A percentile compares a stretch with the other conserved stretches of the same genome.
Conservation (phyloP, 2,113 vertebrate genomes). For the Alligator mississippiensis region DNA sequence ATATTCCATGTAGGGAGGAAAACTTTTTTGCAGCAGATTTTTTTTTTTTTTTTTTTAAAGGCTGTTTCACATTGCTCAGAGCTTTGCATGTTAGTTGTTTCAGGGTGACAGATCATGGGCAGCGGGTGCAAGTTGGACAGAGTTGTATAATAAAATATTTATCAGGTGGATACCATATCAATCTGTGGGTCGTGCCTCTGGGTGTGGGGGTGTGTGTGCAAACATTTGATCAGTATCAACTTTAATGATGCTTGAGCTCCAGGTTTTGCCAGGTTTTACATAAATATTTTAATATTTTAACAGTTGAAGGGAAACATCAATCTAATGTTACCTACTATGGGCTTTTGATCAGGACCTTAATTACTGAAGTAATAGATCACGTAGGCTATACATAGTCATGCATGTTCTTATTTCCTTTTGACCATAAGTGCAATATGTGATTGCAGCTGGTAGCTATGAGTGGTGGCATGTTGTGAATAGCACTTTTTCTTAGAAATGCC, state of each 20-base stretch:
- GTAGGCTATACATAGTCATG: neutral
- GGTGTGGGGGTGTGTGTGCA: too few relatives aligned
- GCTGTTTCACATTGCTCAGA: conserved; percentile 14
- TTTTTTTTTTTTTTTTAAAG: too few relatives aligned
- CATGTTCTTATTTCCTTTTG: neutral
- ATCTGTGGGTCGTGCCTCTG: conserved; percentile 51
- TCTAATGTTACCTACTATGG: neutral
- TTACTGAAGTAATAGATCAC: neutral
- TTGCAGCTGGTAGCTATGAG: conserved; percentile 13
- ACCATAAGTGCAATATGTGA: neutral
- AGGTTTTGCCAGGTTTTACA: too few relatives aligned
- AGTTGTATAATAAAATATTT: conserved; percentile 56
- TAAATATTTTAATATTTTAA: too few relatives aligned
- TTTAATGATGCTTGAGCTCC: too few relatives aligned
- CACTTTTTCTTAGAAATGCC: neutral
- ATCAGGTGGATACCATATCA: conserved; percentile 58
- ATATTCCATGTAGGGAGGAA: conserved; percentile 4
- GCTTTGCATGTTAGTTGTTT: conserved; percentile 57
- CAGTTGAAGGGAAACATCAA: neutral
- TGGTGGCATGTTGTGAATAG: neutral
- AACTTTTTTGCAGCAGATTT: neutral
- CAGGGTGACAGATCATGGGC: conserved; percentile 41
- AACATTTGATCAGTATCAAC: too few relatives aligned
- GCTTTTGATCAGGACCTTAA: neutral
- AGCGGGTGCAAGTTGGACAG: conserved; percentile 42